Evolutionary conservation across 2,888 invertebrate genomes (phyloP).

Genomic region (Habroteleia sp.): DNA sequence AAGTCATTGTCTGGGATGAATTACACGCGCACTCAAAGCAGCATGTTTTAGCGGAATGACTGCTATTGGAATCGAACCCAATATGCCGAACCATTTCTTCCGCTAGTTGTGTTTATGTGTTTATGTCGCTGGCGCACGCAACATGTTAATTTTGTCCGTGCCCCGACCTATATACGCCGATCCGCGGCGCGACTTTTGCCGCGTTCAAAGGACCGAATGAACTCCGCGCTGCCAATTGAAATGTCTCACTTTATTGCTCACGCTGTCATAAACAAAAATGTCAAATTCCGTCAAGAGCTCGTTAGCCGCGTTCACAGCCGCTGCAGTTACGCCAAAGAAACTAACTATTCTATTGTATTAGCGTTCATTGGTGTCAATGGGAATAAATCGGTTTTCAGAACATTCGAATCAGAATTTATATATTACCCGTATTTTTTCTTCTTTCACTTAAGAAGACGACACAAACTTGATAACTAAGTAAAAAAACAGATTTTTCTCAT

Average conservation of each 20-base stretch:
- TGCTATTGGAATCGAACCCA: constrained; percentile 24
- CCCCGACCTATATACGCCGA: constrained; percentile 19
- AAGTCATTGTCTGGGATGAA: constrained; percentile 19
- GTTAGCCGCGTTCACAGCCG: neutral
- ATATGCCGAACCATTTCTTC: constrained; percentile 21
- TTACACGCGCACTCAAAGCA: constrained; percentile 16
- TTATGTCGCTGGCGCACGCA: constrained; percentile 12
- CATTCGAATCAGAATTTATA: no score
- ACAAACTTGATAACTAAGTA: no score
- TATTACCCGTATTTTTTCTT: no score
- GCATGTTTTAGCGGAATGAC: constrained; percentile 19
- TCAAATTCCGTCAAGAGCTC: constrained; percentile 11
- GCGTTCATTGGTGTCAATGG: no score
- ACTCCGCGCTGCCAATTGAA: constrained; percentile 15
- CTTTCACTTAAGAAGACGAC: no score
- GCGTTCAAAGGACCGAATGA: neutral
- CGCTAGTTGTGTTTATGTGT: constrained; percentile 32
- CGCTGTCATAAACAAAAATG: constrained; percentile 12
- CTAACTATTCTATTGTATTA: no score
- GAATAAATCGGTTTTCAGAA: no score
- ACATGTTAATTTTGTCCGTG: constrained; percentile 25
- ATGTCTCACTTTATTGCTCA: constrained; percentile 16
- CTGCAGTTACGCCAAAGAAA: no score
- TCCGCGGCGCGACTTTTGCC: neutral
- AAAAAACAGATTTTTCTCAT: no score